These are phyloP conservation scores for Aurelia sp. DNA, from an alignment of 30 jellyfish, hydroid and myxozoan genomes.

Conservation along the genomic window DNA sequence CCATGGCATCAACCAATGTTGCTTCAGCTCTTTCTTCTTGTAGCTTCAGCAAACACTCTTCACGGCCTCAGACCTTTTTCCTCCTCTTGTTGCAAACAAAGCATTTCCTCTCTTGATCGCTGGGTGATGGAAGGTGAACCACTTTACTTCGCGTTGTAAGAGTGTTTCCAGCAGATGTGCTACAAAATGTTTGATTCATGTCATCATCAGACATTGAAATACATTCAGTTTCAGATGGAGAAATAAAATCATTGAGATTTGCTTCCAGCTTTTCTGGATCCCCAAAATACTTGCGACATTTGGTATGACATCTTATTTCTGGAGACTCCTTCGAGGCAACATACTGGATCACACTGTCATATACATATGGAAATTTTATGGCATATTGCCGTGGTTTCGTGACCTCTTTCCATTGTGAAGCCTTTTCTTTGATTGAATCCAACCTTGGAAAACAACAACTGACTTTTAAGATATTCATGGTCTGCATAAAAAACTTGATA, in stretches of 20 bases:
- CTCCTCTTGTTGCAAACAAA: slow-evolving; percentile 13
- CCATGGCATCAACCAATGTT: slow-evolving; percentile 54
- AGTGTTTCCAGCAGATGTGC: slow-evolving; percentile 55
- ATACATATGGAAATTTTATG: slow-evolving; percentile 21
- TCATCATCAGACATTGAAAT: slow-evolving; percentile 33
- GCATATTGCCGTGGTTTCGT: slow-evolving; percentile 59
- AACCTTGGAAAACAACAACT: slow-evolving; percentile 33
- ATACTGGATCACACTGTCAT: slow-evolving; percentile 17
- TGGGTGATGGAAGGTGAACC: slow-evolving; percentile 40
- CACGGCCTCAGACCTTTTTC: slow-evolving; percentile 32
- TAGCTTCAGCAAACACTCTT: slow-evolving; percentile 49
- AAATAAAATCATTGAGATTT: neutral
- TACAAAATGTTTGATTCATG: slow-evolving; percentile 12
- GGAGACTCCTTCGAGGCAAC: slow-evolving; percentile 23
- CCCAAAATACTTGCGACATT: slow-evolving; percentile 41
- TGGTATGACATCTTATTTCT: slow-evolving; percentile 14
- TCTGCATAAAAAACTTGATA: neutral
- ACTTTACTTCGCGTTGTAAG: slow-evolving; percentile 32
- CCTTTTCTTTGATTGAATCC: slow-evolving; percentile 60
- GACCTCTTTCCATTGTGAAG: slow-evolving; percentile 54
- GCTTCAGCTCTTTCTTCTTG: slow-evolving; percentile 60
- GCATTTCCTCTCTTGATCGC: slow-evolving; percentile 54
- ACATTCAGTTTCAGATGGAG: neutral
- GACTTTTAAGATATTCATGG: slow-evolving; percentile 53
- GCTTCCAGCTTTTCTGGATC: slow-evolving; percentile 14